These are phyloP conservation scores for Heliconius sara DNA, from an alignment of 2,888 invertebrate species.

Conservation along the genomic window DNA sequence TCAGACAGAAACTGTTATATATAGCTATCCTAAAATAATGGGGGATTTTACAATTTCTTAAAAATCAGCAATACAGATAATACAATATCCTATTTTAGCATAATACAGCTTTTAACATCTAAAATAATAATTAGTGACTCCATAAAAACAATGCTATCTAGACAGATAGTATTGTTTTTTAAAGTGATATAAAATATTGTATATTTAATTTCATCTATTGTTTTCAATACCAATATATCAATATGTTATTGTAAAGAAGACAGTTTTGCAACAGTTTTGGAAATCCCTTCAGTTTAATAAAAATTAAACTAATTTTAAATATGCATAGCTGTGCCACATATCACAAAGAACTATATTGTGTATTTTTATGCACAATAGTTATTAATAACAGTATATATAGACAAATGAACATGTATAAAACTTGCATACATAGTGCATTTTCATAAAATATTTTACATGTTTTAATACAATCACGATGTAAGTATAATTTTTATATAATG, in stretches of 20 bases:
- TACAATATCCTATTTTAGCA: slow-evolving; percentile 14
- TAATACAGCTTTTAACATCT: neutral
- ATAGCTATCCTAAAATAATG: slow-evolving; percentile 71
- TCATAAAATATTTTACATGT: neutral
- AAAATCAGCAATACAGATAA: slow-evolving; percentile 25
- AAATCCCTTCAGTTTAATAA: neutral
- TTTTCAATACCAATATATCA: neutral
- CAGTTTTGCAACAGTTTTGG: neutral
- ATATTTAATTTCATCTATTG: neutral
- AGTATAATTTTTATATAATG: slow-evolving; percentile 2
- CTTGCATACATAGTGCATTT: neutral
- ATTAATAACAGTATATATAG: neutral
- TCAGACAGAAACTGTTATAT: slow-evolving; percentile 67
- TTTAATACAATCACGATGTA: slow-evolving; percentile 3
- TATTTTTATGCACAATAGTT: neutral
- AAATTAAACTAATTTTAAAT: neutral
- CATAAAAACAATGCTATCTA: neutral
- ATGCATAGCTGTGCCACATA: neutral
- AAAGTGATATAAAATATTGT: neutral
- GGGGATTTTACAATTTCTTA: slow-evolving; percentile 57
- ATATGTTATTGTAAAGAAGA: too few species aligned
- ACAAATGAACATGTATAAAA: neutral
- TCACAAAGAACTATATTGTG: neutral
- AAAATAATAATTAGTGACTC: neutral
- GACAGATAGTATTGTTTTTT: neutral